Percentiles rank a stretch among this genome's conserved stretches.
Evolutionary conservation across 2,113 vertebrate species (phyloP).

Genomic region (Tamias sibiricus): DNA sequence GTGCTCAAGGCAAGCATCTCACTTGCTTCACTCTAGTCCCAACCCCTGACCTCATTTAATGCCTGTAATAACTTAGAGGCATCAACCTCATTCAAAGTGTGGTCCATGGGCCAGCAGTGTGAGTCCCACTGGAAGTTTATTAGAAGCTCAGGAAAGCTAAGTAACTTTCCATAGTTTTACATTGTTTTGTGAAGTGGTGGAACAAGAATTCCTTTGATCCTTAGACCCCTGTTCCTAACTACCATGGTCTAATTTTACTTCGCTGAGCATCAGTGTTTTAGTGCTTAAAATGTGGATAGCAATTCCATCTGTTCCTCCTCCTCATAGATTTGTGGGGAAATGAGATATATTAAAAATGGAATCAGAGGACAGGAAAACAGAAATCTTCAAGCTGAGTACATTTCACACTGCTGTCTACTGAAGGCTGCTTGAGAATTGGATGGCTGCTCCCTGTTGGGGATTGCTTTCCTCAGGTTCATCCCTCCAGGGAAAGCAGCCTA

Average conservation of each 20-base stretch:
- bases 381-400: background rate
- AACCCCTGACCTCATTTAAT: background rate
- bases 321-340: background rate
- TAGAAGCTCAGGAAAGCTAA: background rate
- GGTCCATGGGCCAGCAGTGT: background rate
- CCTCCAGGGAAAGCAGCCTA: background rate
- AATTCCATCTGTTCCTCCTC: background rate
- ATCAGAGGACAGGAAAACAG: background rate
- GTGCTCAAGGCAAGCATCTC: background rate
- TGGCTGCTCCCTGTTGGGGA: no score
- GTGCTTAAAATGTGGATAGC: background rate
- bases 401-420: background rate
- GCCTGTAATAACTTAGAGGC: background rate
- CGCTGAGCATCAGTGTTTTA: background rate
- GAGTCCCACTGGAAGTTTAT: background rate
- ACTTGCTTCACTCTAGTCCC: background rate
- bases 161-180: background rate
- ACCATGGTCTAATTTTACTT: conserved; percentile 17
- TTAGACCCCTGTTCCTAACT: background rate
- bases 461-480: background rate
- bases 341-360: background rate
- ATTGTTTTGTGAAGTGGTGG: background rate
- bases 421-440: background rate
- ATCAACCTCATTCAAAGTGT: background rate
- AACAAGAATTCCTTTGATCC: background rate